Base-by-base conservation (phyloP, 2,113 vertebrate species). In the Pungitius pungitius region DNA sequence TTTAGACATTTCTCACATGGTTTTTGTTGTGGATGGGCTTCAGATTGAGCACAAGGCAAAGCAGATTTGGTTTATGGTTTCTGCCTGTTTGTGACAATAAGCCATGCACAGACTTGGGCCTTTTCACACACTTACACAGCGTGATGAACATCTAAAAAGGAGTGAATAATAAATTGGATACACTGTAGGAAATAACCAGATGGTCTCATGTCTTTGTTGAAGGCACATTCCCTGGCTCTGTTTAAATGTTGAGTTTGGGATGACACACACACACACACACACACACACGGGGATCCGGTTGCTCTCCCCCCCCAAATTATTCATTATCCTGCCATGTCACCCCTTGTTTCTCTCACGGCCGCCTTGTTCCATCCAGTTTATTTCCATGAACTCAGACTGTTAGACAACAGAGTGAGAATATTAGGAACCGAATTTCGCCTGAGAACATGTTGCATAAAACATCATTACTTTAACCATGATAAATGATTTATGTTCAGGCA, bases 311-410 rank as follows among this genome's bases (percentile, higher is more conserved):
- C 78, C 78, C 84, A 91, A 92, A 92, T 92, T 83, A 92, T 92
- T 92, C 78, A 92, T 91, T 51, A 78, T 22, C 17, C 81, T 84
- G 85, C 90, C 90, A 86, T 89, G 88, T 92, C 88, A 77, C 64
- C 60, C 89, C 83, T 88, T 90, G 89, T 91, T 91, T 87, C 85
- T 90, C 88, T 88, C 87, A 85, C 86, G 89, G 86, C 64, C 64
- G 70, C 70, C 89, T 90, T 89, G 88, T 86, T 89, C 87, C 84
- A 80, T 90, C 90, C 72, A 90, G 30, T 81, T 89, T 89, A 87
- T 89, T 90, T 91, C 85, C 87, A 92, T 90, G 80, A 86, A 90
- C 65, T 83, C 88, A 87, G 86, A 82, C 77, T 87, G 71, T 74
- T 61, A 74, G 70, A 88, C 89, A 89, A 90, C 71, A 78, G 71